A percentile compares a stretch with the other conserved stretches of the same genome.
Evolutionary conservation across 1,140 invertebrate genomes (phyloP).

Genomic region (Drosophila sechellia): DNA sequence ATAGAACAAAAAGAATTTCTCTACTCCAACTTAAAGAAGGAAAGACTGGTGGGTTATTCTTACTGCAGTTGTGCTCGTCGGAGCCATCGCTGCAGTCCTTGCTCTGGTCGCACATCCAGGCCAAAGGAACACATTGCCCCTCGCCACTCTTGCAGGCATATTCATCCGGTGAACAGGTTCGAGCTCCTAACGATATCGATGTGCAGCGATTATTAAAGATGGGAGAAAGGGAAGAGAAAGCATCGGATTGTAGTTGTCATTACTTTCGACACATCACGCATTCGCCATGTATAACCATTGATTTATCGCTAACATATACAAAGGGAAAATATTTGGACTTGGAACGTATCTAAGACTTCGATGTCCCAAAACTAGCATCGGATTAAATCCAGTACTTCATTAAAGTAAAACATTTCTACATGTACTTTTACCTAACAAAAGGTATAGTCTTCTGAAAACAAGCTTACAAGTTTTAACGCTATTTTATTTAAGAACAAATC

Average conservation of each 20-base stretch:
- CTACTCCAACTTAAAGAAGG: constrained; percentile 12
- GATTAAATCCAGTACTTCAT: constrained; percentile 4
- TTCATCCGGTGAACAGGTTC: constrained; percentile 93
- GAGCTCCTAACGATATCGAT: constrained; percentile 87
- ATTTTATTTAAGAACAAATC: not conserved
- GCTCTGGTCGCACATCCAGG: constrained; percentile 96
- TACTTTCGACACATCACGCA: constrained; percentile 27
- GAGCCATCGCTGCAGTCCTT: constrained; percentile 94
- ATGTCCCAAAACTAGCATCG: constrained; percentile 13
- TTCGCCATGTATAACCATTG: constrained; percentile 30
- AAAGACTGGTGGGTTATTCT: constrained; percentile 84
- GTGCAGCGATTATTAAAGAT: constrained; percentile 22
- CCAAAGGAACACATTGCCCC: constrained; percentile 94
- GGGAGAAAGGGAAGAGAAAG: constrained; percentile 7
- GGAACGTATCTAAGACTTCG: constrained; percentile 7
- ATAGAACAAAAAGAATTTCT: not conserved
- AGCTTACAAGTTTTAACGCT: no score
- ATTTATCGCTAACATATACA: constrained; percentile 15
- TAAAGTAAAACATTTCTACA: not conserved
- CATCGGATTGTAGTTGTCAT: constrained; percentile 14
- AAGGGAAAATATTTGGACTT: constrained; percentile 17
- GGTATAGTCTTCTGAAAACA: not conserved
- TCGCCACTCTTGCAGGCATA: constrained; percentile 92
- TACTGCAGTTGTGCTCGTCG: constrained; percentile 96
- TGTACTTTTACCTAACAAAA: not conserved